phyloP scores from a whole-genome alignment of 2,797 vertebrate species.

The Apogon hyalosoma region DNA sequence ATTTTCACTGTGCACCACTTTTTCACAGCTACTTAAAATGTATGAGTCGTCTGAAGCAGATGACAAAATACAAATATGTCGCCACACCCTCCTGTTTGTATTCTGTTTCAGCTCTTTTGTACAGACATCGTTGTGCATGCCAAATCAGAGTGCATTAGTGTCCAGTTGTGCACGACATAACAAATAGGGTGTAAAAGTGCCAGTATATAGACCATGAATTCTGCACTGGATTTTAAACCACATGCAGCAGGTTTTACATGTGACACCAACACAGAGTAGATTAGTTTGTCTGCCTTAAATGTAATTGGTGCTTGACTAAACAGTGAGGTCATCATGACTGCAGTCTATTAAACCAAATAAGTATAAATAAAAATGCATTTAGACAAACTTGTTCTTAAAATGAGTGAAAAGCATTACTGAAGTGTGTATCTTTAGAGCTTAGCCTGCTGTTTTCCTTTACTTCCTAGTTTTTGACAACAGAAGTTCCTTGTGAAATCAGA shows the following conservation, averaged over 20 bases:
- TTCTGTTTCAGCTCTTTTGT: slow-evolving; percentile 6
- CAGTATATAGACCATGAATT: too few relatives aligned
- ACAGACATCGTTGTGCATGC: neutral
- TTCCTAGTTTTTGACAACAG: neutral
- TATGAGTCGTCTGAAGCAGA: slow-evolving; percentile 34
- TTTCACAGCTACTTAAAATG: slow-evolving; percentile 43
- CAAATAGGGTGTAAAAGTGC: too few relatives aligned
- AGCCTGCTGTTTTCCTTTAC: slow-evolving; percentile 13
- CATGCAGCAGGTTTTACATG: neutral
- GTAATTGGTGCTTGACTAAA: neutral
- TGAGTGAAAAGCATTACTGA: slow-evolving; percentile 17
- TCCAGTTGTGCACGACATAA: neutral
- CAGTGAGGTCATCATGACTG: neutral
- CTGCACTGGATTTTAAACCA: too few relatives aligned
- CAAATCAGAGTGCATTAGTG: neutral
- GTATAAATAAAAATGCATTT: too few relatives aligned
- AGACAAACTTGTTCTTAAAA: neutral
- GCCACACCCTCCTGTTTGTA: slow-evolving; percentile 34
- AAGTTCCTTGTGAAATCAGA: neutral
- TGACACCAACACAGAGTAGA: too few relatives aligned
- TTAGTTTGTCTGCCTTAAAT: neutral
- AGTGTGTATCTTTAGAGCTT: slow-evolving; percentile 13
- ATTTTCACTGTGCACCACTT: neutral
- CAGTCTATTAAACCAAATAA: slow-evolving; percentile 3
- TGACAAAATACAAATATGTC: slow-evolving; percentile 29